Evolutionary conservation across 2,797 vertebrate species (phyloP).

Genomic region (Odontamblyopus rebecca): DNA sequence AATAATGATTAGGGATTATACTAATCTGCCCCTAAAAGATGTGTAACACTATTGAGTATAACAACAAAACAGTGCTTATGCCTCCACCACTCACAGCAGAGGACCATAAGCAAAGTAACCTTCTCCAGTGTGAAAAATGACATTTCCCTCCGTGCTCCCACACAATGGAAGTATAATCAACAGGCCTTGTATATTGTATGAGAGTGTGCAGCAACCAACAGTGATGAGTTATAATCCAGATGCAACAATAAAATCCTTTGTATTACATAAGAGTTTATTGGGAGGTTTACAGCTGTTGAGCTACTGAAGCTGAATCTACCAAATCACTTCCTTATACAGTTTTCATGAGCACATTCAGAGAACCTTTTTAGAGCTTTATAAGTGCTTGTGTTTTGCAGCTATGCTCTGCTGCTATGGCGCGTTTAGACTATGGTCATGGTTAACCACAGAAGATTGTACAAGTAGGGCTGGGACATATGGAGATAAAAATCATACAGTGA

Average conservation of each 20-base stretch:
- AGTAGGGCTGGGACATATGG: too few relatives aligned
- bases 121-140: constrained; percentile 50
- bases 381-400: neutral
- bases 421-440: constrained; percentile 30
- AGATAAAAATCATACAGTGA: too few relatives aligned
- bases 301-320: neutral
- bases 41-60: constrained; percentile 23
- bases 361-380: neutral
- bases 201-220: constrained; percentile 33
- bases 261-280: constrained; percentile 50
- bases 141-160: constrained; percentile 36
- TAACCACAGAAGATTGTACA: constrained; percentile 31
- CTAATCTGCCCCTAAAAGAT: constrained; percentile 40
- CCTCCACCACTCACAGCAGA: constrained; percentile 29
- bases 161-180: constrained; percentile 55
- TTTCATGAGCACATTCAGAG: neutral
- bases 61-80: constrained; percentile 32
- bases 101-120: constrained; percentile 40
- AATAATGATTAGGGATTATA: constrained; percentile 38
- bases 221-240: constrained; percentile 59
- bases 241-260: constrained; percentile 56
- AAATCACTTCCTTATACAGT: neutral
- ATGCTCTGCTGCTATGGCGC: neutral
- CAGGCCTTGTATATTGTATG: constrained; percentile 37
- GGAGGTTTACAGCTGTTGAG: constrained; percentile 19